Conservation (phyloP, 2,797 vertebrate species). For the Cossypha dichroa region DNA sequence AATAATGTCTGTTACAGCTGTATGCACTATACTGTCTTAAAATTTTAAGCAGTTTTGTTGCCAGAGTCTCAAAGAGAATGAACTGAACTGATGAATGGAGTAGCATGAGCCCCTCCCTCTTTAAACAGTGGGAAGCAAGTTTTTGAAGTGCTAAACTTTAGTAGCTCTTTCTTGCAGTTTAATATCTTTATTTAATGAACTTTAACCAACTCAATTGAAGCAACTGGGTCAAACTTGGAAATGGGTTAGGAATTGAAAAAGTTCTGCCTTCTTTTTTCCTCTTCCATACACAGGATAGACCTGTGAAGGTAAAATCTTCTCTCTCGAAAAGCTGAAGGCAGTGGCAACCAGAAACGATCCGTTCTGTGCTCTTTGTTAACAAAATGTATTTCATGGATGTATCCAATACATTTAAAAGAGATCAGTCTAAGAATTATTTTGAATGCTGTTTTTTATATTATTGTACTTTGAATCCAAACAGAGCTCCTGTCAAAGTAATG, state of each 20-base stretch:
- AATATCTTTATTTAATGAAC: neutral
- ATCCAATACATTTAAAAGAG: neutral
- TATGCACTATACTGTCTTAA: neutral
- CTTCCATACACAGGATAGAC: neutral
- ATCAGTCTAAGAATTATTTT: neutral
- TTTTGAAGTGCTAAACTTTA: neutral
- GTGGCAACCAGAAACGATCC: neutral
- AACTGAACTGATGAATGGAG: neutral
- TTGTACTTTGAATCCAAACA: neutral
- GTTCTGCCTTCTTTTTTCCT: rapidly evolving
- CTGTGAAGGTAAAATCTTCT: neutral
- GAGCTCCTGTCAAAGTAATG: neutral
- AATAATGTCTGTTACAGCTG: neutral
- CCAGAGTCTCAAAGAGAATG: neutral
- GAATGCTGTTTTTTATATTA: neutral
- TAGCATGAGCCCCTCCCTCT: neutral
- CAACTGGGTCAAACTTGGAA: neutral
- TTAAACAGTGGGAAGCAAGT: neutral
- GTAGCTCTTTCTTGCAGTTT: neutral
- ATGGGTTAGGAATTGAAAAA: neutral
- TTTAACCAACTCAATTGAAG: neutral
- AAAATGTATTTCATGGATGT: neutral
- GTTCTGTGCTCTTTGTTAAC: neutral
- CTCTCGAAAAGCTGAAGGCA: neutral
- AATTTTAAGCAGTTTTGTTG: neutral